Percentiles rank a stretch among this genome's conserved stretches.
Conservation (phyloP, 1,140 invertebrate species). For the Aphaenogaster rudis region DNA sequence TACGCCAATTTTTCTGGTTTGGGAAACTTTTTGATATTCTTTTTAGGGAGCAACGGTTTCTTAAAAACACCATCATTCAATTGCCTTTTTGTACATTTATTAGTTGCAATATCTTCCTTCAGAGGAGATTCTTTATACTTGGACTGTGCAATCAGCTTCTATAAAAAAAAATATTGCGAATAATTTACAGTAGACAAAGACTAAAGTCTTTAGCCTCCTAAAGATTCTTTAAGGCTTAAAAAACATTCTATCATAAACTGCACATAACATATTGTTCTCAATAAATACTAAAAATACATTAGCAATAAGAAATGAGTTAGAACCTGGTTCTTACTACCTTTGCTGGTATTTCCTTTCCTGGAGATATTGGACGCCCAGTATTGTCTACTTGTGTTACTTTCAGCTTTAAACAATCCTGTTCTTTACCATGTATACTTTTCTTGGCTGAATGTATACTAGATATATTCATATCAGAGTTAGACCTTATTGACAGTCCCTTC, state of each 20-base stretch:
- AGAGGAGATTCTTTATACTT: slow-evolving; percentile 32
- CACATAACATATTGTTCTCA: not conserved
- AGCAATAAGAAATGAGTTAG: not conserved
- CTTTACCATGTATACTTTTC: not conserved
- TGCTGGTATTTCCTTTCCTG: slow-evolving; percentile 37
- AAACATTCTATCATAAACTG: slow-evolving; percentile 7
- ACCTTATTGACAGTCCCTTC: slow-evolving; percentile 78
- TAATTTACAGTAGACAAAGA: not conserved
- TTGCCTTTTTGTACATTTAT: slow-evolving; percentile 56
- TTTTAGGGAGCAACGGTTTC: slow-evolving; percentile 65
- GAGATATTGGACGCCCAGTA: slow-evolving; percentile 57
- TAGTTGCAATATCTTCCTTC: slow-evolving; percentile 59
- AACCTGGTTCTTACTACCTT: slow-evolving; percentile 66
- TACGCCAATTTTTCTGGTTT: slow-evolving; percentile 71
- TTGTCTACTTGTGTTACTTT: slow-evolving; percentile 63
- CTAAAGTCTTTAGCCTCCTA: not conserved
- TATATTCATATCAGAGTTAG: slow-evolving; percentile 76
- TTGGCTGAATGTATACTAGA: not conserved
- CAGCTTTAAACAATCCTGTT: slow-evolving; percentile 20
- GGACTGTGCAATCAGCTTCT: slow-evolving; percentile 21
- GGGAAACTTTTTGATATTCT: slow-evolving; percentile 36
- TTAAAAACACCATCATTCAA: slow-evolving; percentile 65
- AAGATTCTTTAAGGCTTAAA: not conserved
- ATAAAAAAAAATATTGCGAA: not conserved
- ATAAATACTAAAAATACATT: not conserved